Evolutionary conservation across 2,113 vertebrate species (phyloP).

Genomic region (Platycercus adscitus): DNA sequence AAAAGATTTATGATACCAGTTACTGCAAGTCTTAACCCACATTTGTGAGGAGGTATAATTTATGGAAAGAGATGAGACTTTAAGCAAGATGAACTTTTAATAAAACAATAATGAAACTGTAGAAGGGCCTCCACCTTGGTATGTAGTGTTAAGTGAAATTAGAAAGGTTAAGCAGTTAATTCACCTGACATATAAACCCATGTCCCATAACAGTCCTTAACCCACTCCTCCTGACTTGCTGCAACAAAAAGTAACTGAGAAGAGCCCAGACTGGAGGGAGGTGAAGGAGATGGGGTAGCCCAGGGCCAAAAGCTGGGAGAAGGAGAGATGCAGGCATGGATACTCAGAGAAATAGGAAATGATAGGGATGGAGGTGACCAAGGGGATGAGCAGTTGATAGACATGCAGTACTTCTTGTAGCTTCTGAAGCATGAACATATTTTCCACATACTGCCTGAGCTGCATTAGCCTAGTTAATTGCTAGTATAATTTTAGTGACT

Average conservation of each 20-base stretch:
- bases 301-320: background rate
- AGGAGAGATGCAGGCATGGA: accelerated
- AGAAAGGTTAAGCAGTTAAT: background rate
- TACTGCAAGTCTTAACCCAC: background rate
- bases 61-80: background rate
- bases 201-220: background rate
- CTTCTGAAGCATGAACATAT: background rate
- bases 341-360: background rate
- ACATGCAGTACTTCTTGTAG: background rate
- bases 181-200: background rate
- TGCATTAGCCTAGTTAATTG: background rate
- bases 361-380: background rate
- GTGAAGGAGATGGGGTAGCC: background rate
- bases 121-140: background rate
- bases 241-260: background rate
- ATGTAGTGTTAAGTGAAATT: background rate
- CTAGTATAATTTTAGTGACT: background rate
- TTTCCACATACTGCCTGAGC: background rate
- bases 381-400: background rate
- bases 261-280: background rate
- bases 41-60: background rate
- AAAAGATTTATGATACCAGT: background rate
- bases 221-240: background rate
- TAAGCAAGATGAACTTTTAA: background rate
- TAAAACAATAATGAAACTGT: background rate